These are phyloP conservation scores for Hemichromis elongatus DNA, from an alignment of 2,113 vertebrate species.

Conservation along the genomic window DNA sequence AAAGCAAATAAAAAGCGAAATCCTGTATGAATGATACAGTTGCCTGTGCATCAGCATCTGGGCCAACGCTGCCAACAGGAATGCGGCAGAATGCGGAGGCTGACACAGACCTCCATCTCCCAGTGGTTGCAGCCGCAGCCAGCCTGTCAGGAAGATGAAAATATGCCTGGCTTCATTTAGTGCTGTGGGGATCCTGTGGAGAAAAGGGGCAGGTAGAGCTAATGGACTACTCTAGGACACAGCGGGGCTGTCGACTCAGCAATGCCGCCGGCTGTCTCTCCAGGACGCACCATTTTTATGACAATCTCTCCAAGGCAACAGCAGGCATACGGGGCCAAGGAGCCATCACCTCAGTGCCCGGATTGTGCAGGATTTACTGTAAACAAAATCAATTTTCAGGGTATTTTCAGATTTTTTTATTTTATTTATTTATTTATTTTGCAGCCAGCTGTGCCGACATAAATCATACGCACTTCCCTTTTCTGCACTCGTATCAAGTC, in stretches of 20 bases:
- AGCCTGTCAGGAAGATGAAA: conserved; percentile 70
- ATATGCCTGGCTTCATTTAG: conserved; percentile 71
- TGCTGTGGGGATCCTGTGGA: conserved; percentile 62
- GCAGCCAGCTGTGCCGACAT: neutral
- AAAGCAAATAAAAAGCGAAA: neutral
- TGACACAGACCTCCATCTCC: conserved; percentile 58
- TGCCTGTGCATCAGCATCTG: conserved; percentile 36
- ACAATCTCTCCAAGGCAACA: conserved; percentile 47
- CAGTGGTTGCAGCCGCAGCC: conserved; percentile 42
- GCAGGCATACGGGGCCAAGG: neutral
- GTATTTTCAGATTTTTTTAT: conserved; percentile 8
- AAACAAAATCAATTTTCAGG: conserved; percentile 51
- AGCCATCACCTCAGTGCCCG: conserved; percentile 26
- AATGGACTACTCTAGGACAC: conserved; percentile 69
- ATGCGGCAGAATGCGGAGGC: conserved; percentile 29
- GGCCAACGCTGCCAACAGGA: conserved; percentile 17
- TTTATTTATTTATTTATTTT: neutral
- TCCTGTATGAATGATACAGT: conserved; percentile 11
- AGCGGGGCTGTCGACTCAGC: conserved; percentile 68
- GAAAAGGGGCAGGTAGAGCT: conserved; percentile 66
- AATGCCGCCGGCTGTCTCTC: conserved; percentile 51
- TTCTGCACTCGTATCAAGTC: neutral
- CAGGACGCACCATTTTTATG: conserved; percentile 54
- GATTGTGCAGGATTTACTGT: conserved; percentile 49
- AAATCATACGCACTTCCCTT: neutral